phyloP scores from a whole-genome alignment of 2,113 vertebrate species.

The Probosciger aterrimus region DNA sequence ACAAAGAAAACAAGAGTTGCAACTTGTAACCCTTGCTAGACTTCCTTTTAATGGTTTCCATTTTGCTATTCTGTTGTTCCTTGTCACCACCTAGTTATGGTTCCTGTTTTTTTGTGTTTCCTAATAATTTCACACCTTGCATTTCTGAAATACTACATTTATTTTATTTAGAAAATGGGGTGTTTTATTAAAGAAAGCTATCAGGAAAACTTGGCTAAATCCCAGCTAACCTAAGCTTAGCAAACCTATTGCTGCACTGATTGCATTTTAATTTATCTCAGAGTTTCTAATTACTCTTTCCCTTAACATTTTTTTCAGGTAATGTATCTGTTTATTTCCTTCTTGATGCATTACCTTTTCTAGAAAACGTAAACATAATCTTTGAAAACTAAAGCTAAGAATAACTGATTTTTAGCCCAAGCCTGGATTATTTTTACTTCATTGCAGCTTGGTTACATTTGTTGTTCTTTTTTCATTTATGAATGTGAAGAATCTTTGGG shows the following conservation, averaged over 20 bases:
- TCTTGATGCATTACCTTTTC: background rate
- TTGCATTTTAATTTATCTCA: conserved; percentile 41
- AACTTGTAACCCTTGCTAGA: background rate
- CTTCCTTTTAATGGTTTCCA: background rate
- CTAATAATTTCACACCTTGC: background rate
- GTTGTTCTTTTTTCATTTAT: background rate
- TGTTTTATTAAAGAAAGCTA: background rate
- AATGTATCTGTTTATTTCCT: background rate
- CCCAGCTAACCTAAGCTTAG: background rate
- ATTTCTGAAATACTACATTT: background rate
- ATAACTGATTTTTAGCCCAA: background rate
- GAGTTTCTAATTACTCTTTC: conserved; percentile 15
- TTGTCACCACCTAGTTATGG: background rate
- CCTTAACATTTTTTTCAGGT: background rate
- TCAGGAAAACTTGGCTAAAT: background rate
- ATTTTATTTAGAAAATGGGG: background rate
- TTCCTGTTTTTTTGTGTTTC: background rate
- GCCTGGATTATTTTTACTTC: background rate
- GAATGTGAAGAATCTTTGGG: background rate
- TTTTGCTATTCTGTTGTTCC: background rate
- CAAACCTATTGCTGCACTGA: background rate
- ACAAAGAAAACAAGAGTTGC: background rate
- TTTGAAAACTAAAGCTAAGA: background rate
- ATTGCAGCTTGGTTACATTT: background rate
- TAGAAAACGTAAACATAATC: background rate